Evolutionary conservation across 92 coral and sea anemone species (phyloP), one percentile per base, ranked within the genome.

Genomic region (Phenganax marumi): DNA sequence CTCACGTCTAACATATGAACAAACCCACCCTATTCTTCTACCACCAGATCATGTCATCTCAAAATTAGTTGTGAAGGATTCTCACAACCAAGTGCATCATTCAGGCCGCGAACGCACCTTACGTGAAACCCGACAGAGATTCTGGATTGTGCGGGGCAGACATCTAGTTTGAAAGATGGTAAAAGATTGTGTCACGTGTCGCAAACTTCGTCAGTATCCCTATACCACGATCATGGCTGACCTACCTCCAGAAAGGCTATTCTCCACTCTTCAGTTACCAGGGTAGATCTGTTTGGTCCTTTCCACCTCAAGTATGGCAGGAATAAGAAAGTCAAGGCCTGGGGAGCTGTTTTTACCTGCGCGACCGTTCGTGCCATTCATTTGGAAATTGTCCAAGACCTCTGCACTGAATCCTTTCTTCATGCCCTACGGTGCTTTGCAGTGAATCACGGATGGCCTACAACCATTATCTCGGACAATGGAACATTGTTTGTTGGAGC

Each of bases 221-320:
- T 79, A 80, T 72, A n/a, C n/a, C n/a, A n/a, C n/a, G n/a, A 26
- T 80, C 17, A 86, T 86, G 89, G 85, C 89, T 14, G 81, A 86
- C 75, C 58, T 86, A 10, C 89, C 86, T 6, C 74, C 85, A 0
- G 81, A 86, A 23, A 80, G 81, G 65, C 7, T 86, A 68, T 80
- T 75, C 7, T 70, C 71, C 62, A 79, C 89, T 33, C 89, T 85
- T 43, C 75, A 79, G 10, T 86, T 80, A 55, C 16, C 14, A 76
- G n/a, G 79, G 13, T 2, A 70, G n/a, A n/a, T n/a, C n/a, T n/a
- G n/a, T n/a, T n/a, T n/a, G n/a, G n/a, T n/a, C n/a, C n/a, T n/a
- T n/a, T 86, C 75, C 52, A 49, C 18, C 72, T 80, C 25, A 86
- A 86, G 64, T 61, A 50, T 52, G 50, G 83, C 12, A 14, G 52